These are phyloP conservation scores for Silurus glanis DNA, from an alignment of 2,113 vertebrate genomes.

Conservation along the genomic window DNA sequence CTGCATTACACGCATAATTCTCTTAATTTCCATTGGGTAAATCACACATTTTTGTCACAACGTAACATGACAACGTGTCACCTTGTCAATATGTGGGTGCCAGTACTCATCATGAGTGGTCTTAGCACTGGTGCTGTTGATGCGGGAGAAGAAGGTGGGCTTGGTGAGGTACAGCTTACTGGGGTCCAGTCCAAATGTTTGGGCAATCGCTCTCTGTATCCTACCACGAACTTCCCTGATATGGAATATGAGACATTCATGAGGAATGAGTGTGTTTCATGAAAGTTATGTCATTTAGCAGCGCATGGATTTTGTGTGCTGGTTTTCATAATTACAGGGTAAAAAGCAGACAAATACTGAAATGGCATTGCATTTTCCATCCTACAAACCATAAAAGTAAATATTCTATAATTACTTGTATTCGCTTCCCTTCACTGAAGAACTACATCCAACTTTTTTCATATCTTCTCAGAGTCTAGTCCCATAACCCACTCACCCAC, in stretches of 20 bases:
- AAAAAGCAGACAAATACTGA: not conserved
- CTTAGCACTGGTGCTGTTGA: constrained; percentile 85
- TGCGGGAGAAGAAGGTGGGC: constrained; percentile 96
- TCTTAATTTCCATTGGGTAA: not conserved
- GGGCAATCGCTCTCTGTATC: constrained; percentile 82
- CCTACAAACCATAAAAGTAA: not conserved
- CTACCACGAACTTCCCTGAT: constrained; percentile 78
- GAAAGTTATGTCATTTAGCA: not conserved
- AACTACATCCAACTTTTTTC: not conserved
- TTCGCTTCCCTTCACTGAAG: not conserved
- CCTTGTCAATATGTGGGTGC: constrained; percentile 96
- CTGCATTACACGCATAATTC: not conserved
- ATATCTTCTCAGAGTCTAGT: not conserved
- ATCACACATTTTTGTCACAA: not conserved
- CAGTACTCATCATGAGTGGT: constrained; percentile 94
- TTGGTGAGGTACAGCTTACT: constrained; percentile 86
- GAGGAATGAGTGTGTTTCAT: not conserved
- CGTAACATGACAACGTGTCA: constrained; percentile 47
- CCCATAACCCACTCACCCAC: not conserved
- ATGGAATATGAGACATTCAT: not conserved
- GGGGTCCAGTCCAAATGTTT: constrained; percentile 79
- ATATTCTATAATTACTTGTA: not conserved
- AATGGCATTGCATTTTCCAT: not conserved
- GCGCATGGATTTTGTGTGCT: not conserved
- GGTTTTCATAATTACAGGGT: not conserved